phyloP scores from a whole-genome alignment of 2,888 invertebrate genomes.

The Leptopilina syphax region DNA sequence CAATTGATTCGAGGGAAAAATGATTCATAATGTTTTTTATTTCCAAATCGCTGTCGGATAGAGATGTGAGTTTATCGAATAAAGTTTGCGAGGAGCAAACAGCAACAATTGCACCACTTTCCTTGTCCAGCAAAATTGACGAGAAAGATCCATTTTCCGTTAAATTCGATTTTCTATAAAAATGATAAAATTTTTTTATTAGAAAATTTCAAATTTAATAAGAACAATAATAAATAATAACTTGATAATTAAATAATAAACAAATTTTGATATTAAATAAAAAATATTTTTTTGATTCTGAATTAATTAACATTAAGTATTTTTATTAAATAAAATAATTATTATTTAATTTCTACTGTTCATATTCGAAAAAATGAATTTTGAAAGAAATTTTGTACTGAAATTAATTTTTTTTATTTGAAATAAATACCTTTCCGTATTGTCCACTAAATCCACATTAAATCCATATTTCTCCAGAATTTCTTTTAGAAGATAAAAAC shows the following conservation, averaged over 20 bases:
- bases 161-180: background rate
- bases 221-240: background rate
- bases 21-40: background rate
- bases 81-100: slow-evolving; percentile 17
- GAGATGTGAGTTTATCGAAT: slow-evolving; percentile 4
- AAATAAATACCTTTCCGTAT: slow-evolving; percentile 3
- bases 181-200: background rate
- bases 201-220: background rate
- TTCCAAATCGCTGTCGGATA: background rate
- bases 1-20: background rate
- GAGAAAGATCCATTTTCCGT: background rate
- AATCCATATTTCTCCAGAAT: slow-evolving; percentile 29
- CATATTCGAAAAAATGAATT: no score
- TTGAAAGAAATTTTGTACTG: background rate
- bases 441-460: background rate
- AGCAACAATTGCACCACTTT: background rate
- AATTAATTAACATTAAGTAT: no score
- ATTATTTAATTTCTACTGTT: no score
- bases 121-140: background rate
- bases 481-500: background rate
- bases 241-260: background rate
- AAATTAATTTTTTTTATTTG: no score
- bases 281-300: no score
- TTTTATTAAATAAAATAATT: no score
- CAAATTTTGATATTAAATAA: background rate